A percentile compares a stretch with the other conserved stretches of the same genome.
Evolutionary conservation across 2,888 invertebrate species (phyloP).

Genomic region (Drosophila histrio): DNA sequence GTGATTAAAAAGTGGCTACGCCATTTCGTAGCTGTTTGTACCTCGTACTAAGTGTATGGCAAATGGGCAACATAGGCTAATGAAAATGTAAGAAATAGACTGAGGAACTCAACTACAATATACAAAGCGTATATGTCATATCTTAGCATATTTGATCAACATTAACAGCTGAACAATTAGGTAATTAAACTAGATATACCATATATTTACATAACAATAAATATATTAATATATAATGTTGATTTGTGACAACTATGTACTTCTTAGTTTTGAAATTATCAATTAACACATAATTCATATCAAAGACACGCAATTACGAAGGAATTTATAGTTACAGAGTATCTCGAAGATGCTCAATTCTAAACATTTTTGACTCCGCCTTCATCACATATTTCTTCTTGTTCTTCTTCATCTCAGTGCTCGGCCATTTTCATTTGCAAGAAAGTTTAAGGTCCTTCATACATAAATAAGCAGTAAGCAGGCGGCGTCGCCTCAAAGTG

Average conservation of each 20-base stretch:
- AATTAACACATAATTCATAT: background rate
- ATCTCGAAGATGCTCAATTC: constrained; percentile 1
- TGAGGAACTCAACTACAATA: background rate
- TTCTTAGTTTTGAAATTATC: background rate
- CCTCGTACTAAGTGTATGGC: background rate
- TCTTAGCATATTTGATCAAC: too few relatives aligned
- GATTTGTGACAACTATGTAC: too few relatives aligned
- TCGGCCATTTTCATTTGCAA: constrained; percentile 72
- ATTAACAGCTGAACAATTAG: too few relatives aligned
- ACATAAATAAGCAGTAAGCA: constrained; percentile 77
- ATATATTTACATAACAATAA: too few relatives aligned
- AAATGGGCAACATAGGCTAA: background rate
- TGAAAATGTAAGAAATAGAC: background rate
- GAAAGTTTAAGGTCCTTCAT: constrained; percentile 80
- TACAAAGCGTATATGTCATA: too few relatives aligned
- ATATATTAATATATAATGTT: too few relatives aligned
- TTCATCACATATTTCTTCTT: constrained; percentile 21
- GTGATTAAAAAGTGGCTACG: constrained; percentile 64
- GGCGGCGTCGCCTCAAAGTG: constrained; percentile 72
- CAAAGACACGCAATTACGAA: background rate
- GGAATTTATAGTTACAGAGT: background rate
- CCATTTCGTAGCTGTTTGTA: constrained; percentile 21
- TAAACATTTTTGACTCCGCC: constrained; percentile 5
- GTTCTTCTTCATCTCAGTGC: constrained; percentile 24
- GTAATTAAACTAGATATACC: too few relatives aligned